Evolutionary conservation across 2,888 invertebrate species (phyloP), one percentile per base, ranked within the genome.

Genomic region (Clepsis dumicolana): DNA sequence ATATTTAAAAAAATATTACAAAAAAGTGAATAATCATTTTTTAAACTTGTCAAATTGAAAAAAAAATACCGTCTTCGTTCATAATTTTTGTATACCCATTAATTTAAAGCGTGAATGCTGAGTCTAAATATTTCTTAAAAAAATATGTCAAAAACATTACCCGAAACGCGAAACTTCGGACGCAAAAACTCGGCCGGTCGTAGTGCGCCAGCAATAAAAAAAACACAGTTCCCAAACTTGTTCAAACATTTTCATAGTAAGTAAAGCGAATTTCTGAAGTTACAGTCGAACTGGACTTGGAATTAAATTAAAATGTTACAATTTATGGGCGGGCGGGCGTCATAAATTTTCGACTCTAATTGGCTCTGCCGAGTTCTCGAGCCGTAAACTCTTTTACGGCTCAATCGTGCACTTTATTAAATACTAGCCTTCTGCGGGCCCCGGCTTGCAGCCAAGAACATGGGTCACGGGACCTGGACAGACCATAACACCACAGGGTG

Each of bases 241-340:
- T 59, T 52, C 50, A 64, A 68, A 68, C 63, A 32, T 68, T 66
- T 66, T 66, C 66, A 67, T 63, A 63, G 62, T 44, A 18, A 48
- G 48, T 67, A 56, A 48, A 66, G 62, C 74, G 67, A 78, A 80
- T 72, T 83, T 79, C 73, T 67, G 68, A 76, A 80, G 76, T 81
- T 77, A 75, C 75, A 78, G 71, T 66, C 44, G 70, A 69, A 80
- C 80, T 78, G 83, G 85, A 82, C 80, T 86, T 80, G 75, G 83
- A 86, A 85, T 90, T 87, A 89, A 91, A 90, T 92, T 91, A 91
- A 91, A 92, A 90, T 87, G 90, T 87, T 87, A 86, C 88, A 89
- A 90, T 90, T 92, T 90, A 91, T 87, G 87, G 83, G 80, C 74
- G 80, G 83, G 79, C 75, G 78, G 79, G 76, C 77, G 82, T 84